Conservation (phyloP, 2,797 vertebrate species). For the Loris lydekkerianus region DNA sequence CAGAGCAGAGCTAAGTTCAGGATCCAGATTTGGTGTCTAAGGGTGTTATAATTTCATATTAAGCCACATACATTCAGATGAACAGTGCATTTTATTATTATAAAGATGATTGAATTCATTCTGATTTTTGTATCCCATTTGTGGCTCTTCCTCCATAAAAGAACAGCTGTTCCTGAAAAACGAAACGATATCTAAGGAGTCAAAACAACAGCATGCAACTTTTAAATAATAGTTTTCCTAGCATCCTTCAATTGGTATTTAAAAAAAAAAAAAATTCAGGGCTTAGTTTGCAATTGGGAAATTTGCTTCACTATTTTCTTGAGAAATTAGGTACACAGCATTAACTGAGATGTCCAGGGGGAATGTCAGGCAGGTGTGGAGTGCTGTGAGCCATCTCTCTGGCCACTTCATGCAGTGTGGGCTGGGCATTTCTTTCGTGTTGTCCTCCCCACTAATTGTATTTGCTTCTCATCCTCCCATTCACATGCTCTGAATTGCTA, state of each 20-base stretch:
- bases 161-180: neutral
- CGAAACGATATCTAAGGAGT: neutral
- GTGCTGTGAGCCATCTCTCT: no score
- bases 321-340: neutral
- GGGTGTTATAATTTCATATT: neutral
- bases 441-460: no score
- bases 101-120: neutral
- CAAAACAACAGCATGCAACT: neutral
- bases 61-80: neutral
- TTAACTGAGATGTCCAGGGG: neutral
- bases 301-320: neutral
- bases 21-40: neutral
- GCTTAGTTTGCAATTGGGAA: neutral
- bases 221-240: neutral
- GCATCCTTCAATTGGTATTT: neutral
- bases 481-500: neutral
- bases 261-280: neutral
- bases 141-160: neutral
- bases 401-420: rapidly evolving
- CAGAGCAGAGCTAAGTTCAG: neutral
- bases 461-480: neutral
- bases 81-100: neutral
- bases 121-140: neutral
- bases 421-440: rapidly evolving
- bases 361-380: neutral